Conservation (phyloP, 2,113 vertebrate species). For the Prinia subflava region DNA sequence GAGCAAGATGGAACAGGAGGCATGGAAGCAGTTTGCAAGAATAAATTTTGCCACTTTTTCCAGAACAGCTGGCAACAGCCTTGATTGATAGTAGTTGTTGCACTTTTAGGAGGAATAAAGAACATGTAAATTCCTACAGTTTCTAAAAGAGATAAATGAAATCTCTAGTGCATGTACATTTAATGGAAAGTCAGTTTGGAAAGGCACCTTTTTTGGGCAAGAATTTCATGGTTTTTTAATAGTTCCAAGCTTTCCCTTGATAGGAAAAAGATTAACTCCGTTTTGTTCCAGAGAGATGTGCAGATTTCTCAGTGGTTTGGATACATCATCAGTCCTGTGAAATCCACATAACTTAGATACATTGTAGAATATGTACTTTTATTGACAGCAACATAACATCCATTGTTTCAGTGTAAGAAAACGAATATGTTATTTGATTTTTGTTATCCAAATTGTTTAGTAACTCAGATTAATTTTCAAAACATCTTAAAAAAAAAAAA, state of each 20-base stretch:
- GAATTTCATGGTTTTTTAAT: background rate
- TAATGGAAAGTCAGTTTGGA: background rate
- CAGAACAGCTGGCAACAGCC: background rate
- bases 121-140: background rate
- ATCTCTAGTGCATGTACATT: background rate
- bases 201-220: background rate
- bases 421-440: background rate
- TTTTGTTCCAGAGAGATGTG: background rate
- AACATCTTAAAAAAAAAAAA: background rate
- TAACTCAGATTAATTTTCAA: background rate
- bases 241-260: background rate
- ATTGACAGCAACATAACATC: background rate
- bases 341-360: background rate
- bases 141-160: background rate
- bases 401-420: background rate
- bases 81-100: background rate
- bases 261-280: background rate
- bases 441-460: background rate
- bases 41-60: background rate
- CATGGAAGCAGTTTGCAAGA: background rate
- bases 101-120: background rate
- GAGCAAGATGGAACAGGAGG: background rate
- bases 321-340: background rate
- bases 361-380: background rate
- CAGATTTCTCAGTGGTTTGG: background rate